Percentiles rank a stretch among this genome's conserved stretches.
Evolutionary conservation across 1,140 invertebrate genomes (phyloP).

Genomic region (Tetragnatha versicolor): DNA sequence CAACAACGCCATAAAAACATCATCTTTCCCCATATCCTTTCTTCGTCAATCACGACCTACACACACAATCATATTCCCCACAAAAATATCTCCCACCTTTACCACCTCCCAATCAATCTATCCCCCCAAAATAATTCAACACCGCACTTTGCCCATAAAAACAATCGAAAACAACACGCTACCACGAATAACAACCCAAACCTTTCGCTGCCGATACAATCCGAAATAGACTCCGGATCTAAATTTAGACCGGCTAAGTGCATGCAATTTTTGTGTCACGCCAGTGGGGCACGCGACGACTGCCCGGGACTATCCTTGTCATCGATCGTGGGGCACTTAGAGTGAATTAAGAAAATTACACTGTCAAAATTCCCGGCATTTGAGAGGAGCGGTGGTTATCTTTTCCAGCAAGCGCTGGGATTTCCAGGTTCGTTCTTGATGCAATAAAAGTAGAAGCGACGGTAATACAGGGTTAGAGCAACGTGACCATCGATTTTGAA

Average conservation of each 20-base stretch:
- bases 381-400: too few relatives aligned
- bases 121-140: not conserved
- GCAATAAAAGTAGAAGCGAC: too few relatives aligned
- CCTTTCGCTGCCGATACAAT: not conserved
- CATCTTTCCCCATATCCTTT: too few relatives aligned
- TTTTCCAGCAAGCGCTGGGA: too few relatives aligned
- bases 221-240: slow-evolving; percentile 2
- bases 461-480: too few relatives aligned
- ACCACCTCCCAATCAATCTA: too few relatives aligned
- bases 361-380: not conserved
- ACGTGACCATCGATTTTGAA: too few relatives aligned
- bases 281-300: not conserved
- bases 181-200: not conserved
- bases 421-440: too few relatives aligned
- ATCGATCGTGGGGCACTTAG: not conserved
- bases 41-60: too few relatives aligned
- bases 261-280: not conserved
- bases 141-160: not conserved
- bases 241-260: slow-evolving; percentile 13
- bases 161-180: not conserved
- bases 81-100: too few relatives aligned
- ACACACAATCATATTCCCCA: too few relatives aligned
- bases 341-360: slow-evolving; percentile 2
- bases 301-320: not conserved
- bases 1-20: too few relatives aligned